Evolutionary conservation across 2,888 invertebrate species (phyloP), one percentile per base, ranked within the genome.

Genomic region (Pherbina coryleti): DNA sequence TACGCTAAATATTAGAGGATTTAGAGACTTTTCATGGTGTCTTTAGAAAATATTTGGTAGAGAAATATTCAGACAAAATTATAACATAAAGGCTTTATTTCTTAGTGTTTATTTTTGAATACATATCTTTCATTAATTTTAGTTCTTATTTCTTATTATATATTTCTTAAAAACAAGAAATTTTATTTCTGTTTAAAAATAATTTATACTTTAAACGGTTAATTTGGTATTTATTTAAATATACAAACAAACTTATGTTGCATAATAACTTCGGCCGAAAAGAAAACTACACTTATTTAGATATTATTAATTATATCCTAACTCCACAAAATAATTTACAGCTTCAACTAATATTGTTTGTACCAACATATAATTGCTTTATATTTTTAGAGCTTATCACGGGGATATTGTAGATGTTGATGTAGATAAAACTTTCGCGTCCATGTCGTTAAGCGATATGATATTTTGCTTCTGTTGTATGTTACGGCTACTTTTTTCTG

Each of bases 41-140:
- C n/a, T n/a, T n/a, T n/a, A n/a, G n/a, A 44, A 3, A 44, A 44
- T 44, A 44, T 44, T 44, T 3, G 44, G 11, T 44, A 1, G 44
- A 44, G 14, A 11, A 44, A 3, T 11, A 14, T 44, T 44, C 44
- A 44, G 11, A 37, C 44, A 44, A 14, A 11, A 44, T 44, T 44
- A 11, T 11, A 44, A 44, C 44, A 44, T 44, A 44, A 44, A 8
- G 14, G 14, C 44, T 11, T 34, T 71, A 37, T 57, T 57, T 31
- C 71, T 71, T 71, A 71, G 19, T 57, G 31, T 55, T 70, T 57
- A 71, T 31, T 31, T 57, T 71, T 71, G 19, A 71, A 71, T 37
- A 71, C 55, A 57, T 37, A 57, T 55, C 17, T 55, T 57, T 71
- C 17, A 19, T 57, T 34, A 19, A 71, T 34, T 57, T 72, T 44